Percentiles rank a stretch among this genome's conserved stretches.
Conservation (phyloP, 2,797 vertebrate genomes). For the Tragopan temminckii region DNA sequence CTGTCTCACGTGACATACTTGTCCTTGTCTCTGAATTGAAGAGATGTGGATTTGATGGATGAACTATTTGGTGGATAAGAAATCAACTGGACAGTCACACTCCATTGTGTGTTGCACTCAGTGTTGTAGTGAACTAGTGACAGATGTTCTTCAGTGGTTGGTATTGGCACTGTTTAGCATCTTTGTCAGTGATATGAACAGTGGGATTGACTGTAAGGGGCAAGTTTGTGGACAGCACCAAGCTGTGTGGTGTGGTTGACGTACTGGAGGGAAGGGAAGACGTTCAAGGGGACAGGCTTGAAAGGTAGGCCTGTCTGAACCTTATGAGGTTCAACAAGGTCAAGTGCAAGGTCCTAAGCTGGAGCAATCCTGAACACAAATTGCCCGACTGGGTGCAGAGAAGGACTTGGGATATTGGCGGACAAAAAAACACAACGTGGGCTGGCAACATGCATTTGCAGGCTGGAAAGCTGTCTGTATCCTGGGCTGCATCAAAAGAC, state of each 20-base stretch:
- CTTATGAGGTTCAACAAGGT: neutral
- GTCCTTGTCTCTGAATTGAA: neutral
- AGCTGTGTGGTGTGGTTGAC: neutral
- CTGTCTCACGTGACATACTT: neutral
- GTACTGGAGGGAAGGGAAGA: neutral
- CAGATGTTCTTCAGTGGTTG: neutral
- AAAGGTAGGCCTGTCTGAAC: neutral
- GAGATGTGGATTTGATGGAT: neutral
- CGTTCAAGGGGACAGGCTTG: neutral
- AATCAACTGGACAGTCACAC: neutral
- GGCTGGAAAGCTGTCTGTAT: neutral
- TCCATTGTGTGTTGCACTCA: no score
- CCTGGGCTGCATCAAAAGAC: neutral
- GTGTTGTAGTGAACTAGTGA: no score
- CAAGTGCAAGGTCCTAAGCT: neutral
- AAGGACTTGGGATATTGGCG: neutral
- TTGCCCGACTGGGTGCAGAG: neutral
- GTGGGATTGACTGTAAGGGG: neutral
- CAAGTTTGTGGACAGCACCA: neutral
- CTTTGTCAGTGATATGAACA: neutral
- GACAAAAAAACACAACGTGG: neutral
- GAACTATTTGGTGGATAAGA: neutral
- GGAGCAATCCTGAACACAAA: neutral
- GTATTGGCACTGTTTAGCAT: neutral
- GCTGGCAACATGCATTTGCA: neutral